Base-by-base conservation (phyloP, 1,140 invertebrate species). In the Dendrolimus kikuchii region DNA sequence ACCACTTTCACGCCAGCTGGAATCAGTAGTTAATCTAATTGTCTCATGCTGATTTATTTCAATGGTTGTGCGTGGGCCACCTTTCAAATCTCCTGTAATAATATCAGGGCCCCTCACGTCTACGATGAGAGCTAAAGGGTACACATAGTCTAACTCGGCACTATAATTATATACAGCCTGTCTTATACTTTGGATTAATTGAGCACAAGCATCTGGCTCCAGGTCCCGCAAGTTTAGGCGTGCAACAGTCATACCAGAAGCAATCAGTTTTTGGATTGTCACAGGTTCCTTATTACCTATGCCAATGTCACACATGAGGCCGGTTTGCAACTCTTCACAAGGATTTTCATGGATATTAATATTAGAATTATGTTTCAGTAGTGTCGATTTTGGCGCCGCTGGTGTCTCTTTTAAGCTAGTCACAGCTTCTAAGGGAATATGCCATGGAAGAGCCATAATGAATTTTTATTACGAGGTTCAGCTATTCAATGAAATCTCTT, bases 91-190 rank as follows among this genome's bases (percentile, higher is more conserved):
- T 39, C 87, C 85, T 7, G 76, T 81, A 40, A 83, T 60, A 61
- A 88, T 88, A 52, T 88, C 81, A 39, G 85, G 85, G 0, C 85
- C 81, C 52, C 70, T 67, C 7, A 87, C 77, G 60, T 88, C 77
- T 9, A 87, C 71, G n/a, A 87, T 74, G 36, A 87, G 53, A 36
- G 77, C 86, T 38, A 89, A 68, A 37, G 88, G 85, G 58, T 87
- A 82, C 23, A 87, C 75, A 53, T 77, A 87, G 58, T 85, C 69
- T 52, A 87, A 62, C 67, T 87, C 84, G 36, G 76, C 71, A 53
- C 84, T 87, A 38, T 85, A 87, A 71, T 84, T 85, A 55, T 78
- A 82, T 6, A 85, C 84, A 44, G 84, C 84, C 74, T 84, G 80
- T 53, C 84, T 66, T 40, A 87, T 72, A 53, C 81, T 81, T 65